Evolutionary conservation across 92 coral and sea anemone species (phyloP), one percentile per base, ranked within the genome.

Genomic region (Zoanthus sansibaricus): DNA sequence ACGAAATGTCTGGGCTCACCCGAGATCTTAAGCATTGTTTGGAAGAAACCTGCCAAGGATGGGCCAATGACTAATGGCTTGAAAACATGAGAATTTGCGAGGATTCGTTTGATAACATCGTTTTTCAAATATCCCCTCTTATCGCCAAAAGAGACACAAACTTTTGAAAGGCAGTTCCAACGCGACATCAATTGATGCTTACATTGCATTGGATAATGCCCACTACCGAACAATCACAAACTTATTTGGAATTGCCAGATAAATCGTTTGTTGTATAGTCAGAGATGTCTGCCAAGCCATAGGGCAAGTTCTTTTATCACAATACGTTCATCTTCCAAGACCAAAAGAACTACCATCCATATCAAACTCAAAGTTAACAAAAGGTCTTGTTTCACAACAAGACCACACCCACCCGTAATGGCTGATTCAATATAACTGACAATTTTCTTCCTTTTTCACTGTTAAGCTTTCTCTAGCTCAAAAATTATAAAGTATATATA

Each of bases 141-240:
- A 66, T 66, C 33, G 71, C 71, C 31, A 66, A 66, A 66, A 66
- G 71, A 66, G 9, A 66, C 71, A 66, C 52, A 48, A 86, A 69
- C 79, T 86, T 46, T 89, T 86, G 89, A 48, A 71, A 69, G 48
- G 86, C 86, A 20, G 76, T 89, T 2, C 74, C 88, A 18, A 78
- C 66, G 25, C 72, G 85, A 49, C 71, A 82, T 51, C 84, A 84
- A 56, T 76, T 89, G 70, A 89, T 82, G 10, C 64, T 83, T 45
- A 72, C 25, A 25, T 25, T 25, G 25, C 25, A 25, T 25, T 25
- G 25, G 25, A 25, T 25, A 25, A 25, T 25, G 25, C 25, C 25
- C 25, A 25, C 25, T 25, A 25, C 25, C 25, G 25, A 25, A 25
- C 25, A 25, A 25, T 25, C 25, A 25, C 25, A 25, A 25, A 25